Conservation (phyloP, 2,797 vertebrate species). For the Perodicticus potto region DNA sequence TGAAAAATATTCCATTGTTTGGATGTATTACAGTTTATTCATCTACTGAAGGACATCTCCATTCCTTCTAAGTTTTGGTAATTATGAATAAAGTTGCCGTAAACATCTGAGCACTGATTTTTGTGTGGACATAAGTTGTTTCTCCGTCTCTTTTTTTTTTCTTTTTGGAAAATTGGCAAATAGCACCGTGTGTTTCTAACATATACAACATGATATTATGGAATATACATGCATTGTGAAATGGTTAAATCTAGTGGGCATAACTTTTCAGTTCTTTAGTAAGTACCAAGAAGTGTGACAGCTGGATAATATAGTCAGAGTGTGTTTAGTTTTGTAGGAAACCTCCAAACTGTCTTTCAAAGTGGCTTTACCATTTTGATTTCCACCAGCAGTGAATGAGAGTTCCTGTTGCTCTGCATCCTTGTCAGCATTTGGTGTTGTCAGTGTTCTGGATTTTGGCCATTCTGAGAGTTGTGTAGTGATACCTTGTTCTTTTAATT, state of each 20-base stretch:
- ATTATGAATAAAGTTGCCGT: neutral
- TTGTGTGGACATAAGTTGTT: neutral
- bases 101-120: neutral
- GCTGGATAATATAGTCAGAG: neutral
- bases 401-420: neutral
- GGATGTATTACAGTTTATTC: neutral
- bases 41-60: neutral
- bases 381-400: neutral
- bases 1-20: neutral
- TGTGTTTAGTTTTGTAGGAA: constrained; percentile 40
- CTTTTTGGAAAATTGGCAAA: neutral
- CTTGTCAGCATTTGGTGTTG: neutral
- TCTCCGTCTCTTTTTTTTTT: neutral
- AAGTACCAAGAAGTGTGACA: neutral
- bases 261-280: neutral
- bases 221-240: neutral
- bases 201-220: neutral
- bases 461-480: neutral
- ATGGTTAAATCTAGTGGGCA: neutral
- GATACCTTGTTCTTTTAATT: neutral
- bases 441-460: neutral
- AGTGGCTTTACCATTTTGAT: neutral
- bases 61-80: neutral
- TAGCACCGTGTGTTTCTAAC: neutral
- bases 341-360: neutral